A percentile compares a stretch with the other conserved stretches of the same genome.
These are phyloP conservation scores for Cyaniris semiargus DNA, from an alignment of 2,888 invertebrate species.

Conservation along the genomic window DNA sequence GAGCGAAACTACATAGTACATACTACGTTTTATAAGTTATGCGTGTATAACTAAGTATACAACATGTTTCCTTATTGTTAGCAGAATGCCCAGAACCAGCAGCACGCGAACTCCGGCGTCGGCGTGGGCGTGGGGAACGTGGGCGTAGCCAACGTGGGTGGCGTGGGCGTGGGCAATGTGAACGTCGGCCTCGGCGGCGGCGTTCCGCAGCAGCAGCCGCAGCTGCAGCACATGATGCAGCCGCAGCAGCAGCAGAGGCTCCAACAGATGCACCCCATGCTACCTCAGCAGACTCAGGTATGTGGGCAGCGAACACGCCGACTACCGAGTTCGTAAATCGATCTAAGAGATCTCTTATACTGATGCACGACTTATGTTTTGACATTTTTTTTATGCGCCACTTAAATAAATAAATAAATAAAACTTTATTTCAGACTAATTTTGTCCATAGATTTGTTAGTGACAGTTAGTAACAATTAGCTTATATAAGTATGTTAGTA, in stretches of 20 bases:
- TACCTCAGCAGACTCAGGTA: constrained; percentile 81
- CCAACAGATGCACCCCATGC: constrained; percentile 80
- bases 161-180: constrained; percentile 55
- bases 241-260: constrained; percentile 81
- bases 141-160: constrained; percentile 49
- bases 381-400: too few relatives aligned
- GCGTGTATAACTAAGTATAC: not conserved
- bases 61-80: constrained; percentile 21
- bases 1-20: not conserved
- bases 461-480: too few relatives aligned
- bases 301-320: constrained; percentile 16
- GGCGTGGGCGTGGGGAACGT: constrained; percentile 54
- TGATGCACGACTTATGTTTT: too few relatives aligned
- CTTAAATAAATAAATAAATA: too few relatives aligned
- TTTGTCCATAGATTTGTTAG: too few relatives aligned
- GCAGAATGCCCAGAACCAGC: constrained; percentile 75
- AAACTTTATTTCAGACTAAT: too few relatives aligned
- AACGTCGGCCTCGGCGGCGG: constrained; percentile 57
- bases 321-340: not conserved
- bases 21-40: not conserved
- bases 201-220: constrained; percentile 72
- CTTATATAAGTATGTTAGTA: too few relatives aligned
- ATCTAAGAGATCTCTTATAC: too few relatives aligned
- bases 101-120: constrained; percentile 64
- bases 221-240: constrained; percentile 81